A percentile compares a stretch with the other conserved stretches of the same genome.
These are phyloP conservation scores for Drosophila arizonae DNA, from an alignment of 1,140 invertebrate species.

Conservation along the genomic window DNA sequence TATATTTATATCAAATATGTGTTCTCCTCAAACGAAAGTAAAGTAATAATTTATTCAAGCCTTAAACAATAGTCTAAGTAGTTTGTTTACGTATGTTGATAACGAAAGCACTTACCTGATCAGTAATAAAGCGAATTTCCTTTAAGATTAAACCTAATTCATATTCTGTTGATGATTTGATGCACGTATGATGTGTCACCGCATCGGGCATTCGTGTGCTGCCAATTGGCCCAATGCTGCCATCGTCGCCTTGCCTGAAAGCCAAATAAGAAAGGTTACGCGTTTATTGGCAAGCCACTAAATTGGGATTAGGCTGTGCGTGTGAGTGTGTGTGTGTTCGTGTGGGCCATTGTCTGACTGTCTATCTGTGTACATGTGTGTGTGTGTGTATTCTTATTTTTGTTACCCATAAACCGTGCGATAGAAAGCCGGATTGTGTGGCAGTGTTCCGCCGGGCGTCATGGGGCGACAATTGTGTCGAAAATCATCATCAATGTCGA, in stretches of 20 bases:
- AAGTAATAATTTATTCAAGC: constrained; percentile 19
- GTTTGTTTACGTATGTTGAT: background rate
- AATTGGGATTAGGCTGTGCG: constrained; percentile 26
- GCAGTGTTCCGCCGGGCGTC: constrained; percentile 84
- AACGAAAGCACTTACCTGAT: constrained; percentile 84
- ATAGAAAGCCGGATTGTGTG: constrained; percentile 83
- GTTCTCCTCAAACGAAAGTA: background rate
- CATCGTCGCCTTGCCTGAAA: constrained; percentile 82
- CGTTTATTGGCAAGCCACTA: constrained; percentile 33
- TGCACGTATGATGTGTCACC: constrained; percentile 86
- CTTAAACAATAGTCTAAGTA: background rate
- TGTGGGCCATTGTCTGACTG: constrained; percentile 5
- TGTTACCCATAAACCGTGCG: constrained; percentile 83
- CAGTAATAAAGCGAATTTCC: constrained; percentile 93
- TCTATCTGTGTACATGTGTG: background rate
- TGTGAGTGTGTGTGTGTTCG: background rate
- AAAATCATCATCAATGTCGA: constrained; percentile 97
- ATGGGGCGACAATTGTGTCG: constrained; percentile 84
- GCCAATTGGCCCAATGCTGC: constrained; percentile 83
- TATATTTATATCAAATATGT: background rate
- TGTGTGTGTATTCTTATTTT: constrained; percentile 16
- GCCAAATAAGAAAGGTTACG: background rate
- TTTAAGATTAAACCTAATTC: constrained; percentile 97
- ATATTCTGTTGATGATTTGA: constrained; percentile 90
- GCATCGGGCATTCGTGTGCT: constrained; percentile 85